Conservation (phyloP, 2,113 vertebrate species). For the Microcebus lehilahytsara region DNA sequence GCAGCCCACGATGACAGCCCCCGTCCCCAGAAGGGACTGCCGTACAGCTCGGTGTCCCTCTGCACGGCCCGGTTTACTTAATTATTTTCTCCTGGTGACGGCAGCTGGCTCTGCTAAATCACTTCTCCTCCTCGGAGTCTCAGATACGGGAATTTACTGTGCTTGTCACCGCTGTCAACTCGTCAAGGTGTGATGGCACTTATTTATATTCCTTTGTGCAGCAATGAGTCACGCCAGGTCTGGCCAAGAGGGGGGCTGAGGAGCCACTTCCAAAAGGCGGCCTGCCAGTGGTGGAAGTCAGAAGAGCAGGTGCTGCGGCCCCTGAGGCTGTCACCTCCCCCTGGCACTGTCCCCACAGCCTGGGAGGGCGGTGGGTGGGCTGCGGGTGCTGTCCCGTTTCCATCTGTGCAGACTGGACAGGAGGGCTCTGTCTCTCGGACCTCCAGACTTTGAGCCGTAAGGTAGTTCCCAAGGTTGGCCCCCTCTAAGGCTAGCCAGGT, state of each 20-base stretch:
- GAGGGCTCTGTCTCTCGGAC: neutral
- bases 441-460: neutral
- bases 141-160: slow-evolving; percentile 64
- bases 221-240: slow-evolving; percentile 55
- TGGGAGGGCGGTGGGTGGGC: neutral
- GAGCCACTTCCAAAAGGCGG: neutral
- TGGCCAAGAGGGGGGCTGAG: neutral
- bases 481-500: neutral
- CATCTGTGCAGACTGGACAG: neutral
- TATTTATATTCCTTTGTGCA: slow-evolving; percentile 70
- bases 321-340: neutral
- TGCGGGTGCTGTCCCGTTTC: neutral
- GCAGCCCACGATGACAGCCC: slow-evolving; percentile 46
- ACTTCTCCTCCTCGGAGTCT: slow-evolving; percentile 51
- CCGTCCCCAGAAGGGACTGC: slow-evolving; percentile 18
- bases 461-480: neutral
- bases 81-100: slow-evolving; percentile 77
- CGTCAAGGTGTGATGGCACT: slow-evolving; percentile 18
- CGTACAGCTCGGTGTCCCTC: neutral
- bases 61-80: slow-evolving; percentile 30
- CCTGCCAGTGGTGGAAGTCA: neutral
- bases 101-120: slow-evolving; percentile 68
- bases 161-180: slow-evolving; percentile 68
- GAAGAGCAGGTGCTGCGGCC: neutral
- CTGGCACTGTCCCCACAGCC: neutral